phyloP scores from a whole-genome alignment of 2,797 vertebrate genomes.

The Cottoperca gobio region DNA sequence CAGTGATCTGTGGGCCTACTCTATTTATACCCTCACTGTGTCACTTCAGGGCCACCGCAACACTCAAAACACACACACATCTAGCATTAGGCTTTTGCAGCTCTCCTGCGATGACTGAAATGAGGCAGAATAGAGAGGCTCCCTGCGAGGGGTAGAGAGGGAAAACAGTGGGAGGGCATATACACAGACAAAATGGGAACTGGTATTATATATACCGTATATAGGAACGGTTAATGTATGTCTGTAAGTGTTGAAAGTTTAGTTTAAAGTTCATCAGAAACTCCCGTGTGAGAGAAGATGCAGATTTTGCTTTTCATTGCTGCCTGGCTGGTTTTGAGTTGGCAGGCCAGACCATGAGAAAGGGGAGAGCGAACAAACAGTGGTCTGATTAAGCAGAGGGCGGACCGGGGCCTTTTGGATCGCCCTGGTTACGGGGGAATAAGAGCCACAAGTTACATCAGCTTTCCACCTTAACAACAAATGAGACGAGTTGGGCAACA shows the following conservation, averaged over 20 bases:
- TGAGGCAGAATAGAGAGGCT: slow-evolving; percentile 54
- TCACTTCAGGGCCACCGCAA: slow-evolving; percentile 77
- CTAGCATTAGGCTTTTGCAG: slow-evolving; percentile 49
- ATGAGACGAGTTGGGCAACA: slow-evolving; percentile 35
- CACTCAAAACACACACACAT: slow-evolving; percentile 51
- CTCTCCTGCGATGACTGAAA: slow-evolving; percentile 59
- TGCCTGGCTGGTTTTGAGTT: slow-evolving; percentile 51
- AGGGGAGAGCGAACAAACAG: slow-evolving; percentile 59
- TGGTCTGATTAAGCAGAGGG: slow-evolving; percentile 59
- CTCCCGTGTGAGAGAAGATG: slow-evolving; percentile 1
- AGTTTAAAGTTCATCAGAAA: slow-evolving; percentile 7
- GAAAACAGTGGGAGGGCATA: slow-evolving; percentile 44
- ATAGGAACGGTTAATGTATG: background rate
- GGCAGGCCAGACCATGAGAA: slow-evolving; percentile 58
- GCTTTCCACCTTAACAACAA: slow-evolving; percentile 48
- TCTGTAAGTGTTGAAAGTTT: background rate
- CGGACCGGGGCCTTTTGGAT: slow-evolving; percentile 53
- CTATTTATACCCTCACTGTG: slow-evolving; percentile 84
- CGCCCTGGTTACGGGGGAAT: slow-evolving; percentile 59
- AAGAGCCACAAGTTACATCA: slow-evolving; percentile 66
- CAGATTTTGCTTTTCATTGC: slow-evolving; percentile 44
- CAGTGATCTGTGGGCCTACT: slow-evolving; percentile 82
- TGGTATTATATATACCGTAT: background rate
- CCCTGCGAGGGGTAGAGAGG: slow-evolving; percentile 21
- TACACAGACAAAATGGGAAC: slow-evolving; percentile 11